A percentile compares a stretch with the other conserved stretches of the same genome.
Conservation (phyloP, 2,113 vertebrate genomes). For the Oryzias curvinotus region DNA sequence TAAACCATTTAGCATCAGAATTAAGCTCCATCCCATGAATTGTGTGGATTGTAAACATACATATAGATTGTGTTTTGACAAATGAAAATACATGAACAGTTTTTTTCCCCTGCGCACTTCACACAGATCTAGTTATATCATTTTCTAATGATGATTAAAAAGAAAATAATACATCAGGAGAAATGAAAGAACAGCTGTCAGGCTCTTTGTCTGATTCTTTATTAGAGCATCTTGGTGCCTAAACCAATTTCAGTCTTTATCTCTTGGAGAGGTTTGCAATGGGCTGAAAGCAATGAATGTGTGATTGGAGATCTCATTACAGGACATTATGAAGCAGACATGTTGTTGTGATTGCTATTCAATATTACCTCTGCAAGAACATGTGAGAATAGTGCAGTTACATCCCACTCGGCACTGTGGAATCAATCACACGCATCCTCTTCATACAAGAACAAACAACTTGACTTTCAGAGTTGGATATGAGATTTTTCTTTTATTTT, state of each 20-base stretch:
- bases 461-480: conserved; percentile 58
- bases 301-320: conserved; percentile 58
- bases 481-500: conserved; percentile 18
- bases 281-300: conserved; percentile 39
- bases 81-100: conserved; percentile 23
- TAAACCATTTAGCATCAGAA: too few relatives aligned
- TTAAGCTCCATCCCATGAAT: too few relatives aligned
- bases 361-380: conserved; percentile 36
- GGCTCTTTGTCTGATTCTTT: conserved; percentile 18
- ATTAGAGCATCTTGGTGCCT: conserved; percentile 26
- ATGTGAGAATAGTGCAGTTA: conserved; percentile 31
- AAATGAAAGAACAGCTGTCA: conserved; percentile 19
- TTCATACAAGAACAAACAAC: conserved; percentile 47
- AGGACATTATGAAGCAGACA: conserved; percentile 47
- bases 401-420: conserved; percentile 19
- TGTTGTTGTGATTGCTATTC: conserved; percentile 56
- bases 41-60: background rate
- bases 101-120: conserved; percentile 10
- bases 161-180: conserved; percentile 11
- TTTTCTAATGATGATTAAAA: conserved; percentile 13
- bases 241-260: conserved; percentile 52
- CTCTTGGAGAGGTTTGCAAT: conserved; percentile 33
- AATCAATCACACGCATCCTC: conserved; percentile 42
- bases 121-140: conserved; percentile 16
- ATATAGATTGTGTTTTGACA: conserved; percentile 12